Evolutionary conservation across 2,888 invertebrate genomes (phyloP), one percentile per base, ranked within the genome.

Genomic region (Cephalotes varians): DNA sequence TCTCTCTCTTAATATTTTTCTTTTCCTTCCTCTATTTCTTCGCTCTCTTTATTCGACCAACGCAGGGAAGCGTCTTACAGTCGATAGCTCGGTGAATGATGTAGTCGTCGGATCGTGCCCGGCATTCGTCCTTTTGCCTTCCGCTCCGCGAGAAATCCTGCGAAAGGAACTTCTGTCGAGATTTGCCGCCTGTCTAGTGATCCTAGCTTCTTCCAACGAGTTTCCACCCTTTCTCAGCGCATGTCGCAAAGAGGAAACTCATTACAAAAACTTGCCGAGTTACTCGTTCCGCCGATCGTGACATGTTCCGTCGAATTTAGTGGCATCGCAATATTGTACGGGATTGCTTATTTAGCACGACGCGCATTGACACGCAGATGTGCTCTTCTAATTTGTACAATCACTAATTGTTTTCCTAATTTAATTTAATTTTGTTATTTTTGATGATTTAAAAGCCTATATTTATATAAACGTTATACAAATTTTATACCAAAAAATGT

Each of bases 81-180:
- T 65, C 85, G 88, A 90, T 88, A 87, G 81, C 62, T 64, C 69
- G 83, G 87, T 88, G 88, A 89, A 90, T 85, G 88, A 90, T 87
- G 88, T 84, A 83, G 85, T 85, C 80, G 65, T 65, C 69, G 76
- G 80, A 87, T 91, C 91, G 89, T 91, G 91, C 89, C 56, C 67
- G 51, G 89, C 87, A 90, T 90, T 90, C 87, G 79, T 86, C 87
- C 74, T 71, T 73, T 64, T 60, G 58, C 49, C 65, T 60, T 60
- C 67, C 69, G 60, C 28, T 64, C 51, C 56, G 67, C 80, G 67
- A 65, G 71, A 82, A 88, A 86, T 84, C 85, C 87, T 76, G 62
- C 67, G 54, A 73, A 67, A 60, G 81, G 60, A 85, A 82, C 84
- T 86, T 83, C 72, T 49, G 44, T 77, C 72, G 81, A 86, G 85